Conservation (phyloP, 1,140 invertebrate genomes). For the Drosophila ficusphila region DNA sequence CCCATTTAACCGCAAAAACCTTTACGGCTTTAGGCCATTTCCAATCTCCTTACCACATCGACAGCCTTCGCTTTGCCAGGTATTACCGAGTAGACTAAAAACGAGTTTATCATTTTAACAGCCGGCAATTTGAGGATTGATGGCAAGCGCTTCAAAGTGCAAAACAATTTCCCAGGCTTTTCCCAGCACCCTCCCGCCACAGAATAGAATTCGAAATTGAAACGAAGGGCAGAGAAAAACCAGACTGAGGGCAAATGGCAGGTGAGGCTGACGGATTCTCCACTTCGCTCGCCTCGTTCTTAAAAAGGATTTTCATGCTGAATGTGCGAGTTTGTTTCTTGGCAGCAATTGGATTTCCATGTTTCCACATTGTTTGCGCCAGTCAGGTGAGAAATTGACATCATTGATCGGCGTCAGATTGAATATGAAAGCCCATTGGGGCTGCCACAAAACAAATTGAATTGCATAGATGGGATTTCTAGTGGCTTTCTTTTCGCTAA, state of each 20-base stretch:
- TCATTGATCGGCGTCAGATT: constrained; percentile 54
- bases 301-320: constrained; percentile 56
- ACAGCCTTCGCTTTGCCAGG: constrained; percentile 5
- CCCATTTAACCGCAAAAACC: constrained; percentile 15
- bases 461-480: constrained; percentile 35
- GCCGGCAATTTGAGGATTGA: constrained; percentile 53
- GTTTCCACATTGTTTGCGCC: constrained; percentile 42
- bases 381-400: constrained; percentile 62
- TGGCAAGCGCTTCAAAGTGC: constrained; percentile 45
- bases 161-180: constrained; percentile 37
- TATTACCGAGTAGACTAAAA: constrained; percentile 24
- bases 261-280: constrained; percentile 21
- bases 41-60: constrained; percentile 9
- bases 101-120: constrained; percentile 47
- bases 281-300: constrained; percentile 3
- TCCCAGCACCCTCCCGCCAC: not conserved
- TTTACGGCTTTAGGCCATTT: constrained; percentile 22
- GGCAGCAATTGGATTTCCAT: constrained; percentile 47
- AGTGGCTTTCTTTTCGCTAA: constrained; percentile 20
- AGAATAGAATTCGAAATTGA: constrained; percentile 58
- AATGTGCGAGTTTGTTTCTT: constrained; percentile 47
- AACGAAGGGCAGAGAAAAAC: constrained; percentile 31
- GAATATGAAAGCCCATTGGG: constrained; percentile 34
- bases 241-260: constrained; percentile 27
- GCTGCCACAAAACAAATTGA: constrained; percentile 45